These are phyloP conservation scores for Theonella swinhoei DNA, from an alignment of 37 sponge, comb jelly and placozoan genomes.

Conservation along the genomic window DNA sequence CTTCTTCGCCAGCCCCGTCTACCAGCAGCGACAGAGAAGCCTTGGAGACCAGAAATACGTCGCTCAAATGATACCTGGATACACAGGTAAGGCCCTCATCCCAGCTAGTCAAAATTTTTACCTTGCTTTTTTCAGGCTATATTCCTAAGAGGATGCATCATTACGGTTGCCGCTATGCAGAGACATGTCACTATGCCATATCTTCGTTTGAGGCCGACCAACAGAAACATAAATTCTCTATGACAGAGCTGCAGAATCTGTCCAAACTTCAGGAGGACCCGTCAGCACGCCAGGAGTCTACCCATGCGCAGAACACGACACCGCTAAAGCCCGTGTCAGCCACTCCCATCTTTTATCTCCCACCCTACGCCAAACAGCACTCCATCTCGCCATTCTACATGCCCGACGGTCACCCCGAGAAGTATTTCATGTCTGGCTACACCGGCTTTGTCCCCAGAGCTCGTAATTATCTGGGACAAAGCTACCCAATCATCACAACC, in stretches of 20 bases:
- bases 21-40: slow-evolving; percentile 36
- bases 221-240: slow-evolving; percentile 46
- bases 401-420: slow-evolving; percentile 79
- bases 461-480: slow-evolving; percentile 85
- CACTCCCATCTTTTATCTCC: slow-evolving; percentile 68
- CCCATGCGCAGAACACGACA: slow-evolving; percentile 54
- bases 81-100: slow-evolving; percentile 69
- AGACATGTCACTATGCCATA: slow-evolving; percentile 84
- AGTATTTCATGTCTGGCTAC: slow-evolving; percentile 93
- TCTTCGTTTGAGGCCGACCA: slow-evolving; percentile 78
- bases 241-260: slow-evolving; percentile 41
- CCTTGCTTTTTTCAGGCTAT: slow-evolving; percentile 75
- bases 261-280: slow-evolving; percentile 35
- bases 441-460: slow-evolving; percentile 94
- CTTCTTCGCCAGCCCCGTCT: slow-evolving; percentile 24
- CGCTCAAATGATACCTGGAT: slow-evolving; percentile 93
- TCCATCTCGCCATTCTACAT: slow-evolving; percentile 76
- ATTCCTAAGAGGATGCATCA: slow-evolving; percentile 89
- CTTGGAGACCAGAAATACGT: slow-evolving; percentile 85
- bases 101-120: no score
- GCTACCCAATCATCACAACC: slow-evolving; percentile 88
- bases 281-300: not conserved
- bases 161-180: slow-evolving; percentile 93
- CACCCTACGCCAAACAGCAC: slow-evolving; percentile 69
- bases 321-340: slow-evolving; percentile 62